Base-by-base conservation (phyloP, 1,140 invertebrate species). In the Drosophila seguyi region DNA sequence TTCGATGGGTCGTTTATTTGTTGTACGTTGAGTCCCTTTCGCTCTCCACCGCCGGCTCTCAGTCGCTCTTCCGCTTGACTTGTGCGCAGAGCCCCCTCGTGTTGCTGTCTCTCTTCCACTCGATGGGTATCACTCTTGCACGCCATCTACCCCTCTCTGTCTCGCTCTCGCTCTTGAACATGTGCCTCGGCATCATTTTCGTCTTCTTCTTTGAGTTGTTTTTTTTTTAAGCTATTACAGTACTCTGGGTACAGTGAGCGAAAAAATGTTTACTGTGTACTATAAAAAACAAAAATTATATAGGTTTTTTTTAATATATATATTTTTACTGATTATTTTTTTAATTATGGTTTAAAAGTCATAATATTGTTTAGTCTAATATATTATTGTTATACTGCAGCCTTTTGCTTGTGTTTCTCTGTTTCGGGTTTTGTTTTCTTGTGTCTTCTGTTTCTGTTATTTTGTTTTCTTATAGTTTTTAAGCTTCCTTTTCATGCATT, bases 301-400 rank as follows among this genome's bases (percentile, higher is more conserved):
- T 16, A n/a, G 16, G 1, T 18, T 10, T 13, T 42, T 16, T 34
- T 0, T 20, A 1, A 20, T n/a, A 6, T 31, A 22, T 29, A 18
- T 14, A 22, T 16, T 14, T 11, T 34, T 63, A 39, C 39, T 7
- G 16, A 14, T 6, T 7, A 52, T 63, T 55, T 34, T 47, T 65
- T 50, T 8, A 57, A 29, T 71, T 20, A 22, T 25, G 48, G 66
- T 47, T 69, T 79, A 63, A 11, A 52, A 67, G 79, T 73, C 14
- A 13, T 7, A 11, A 11, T 16, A 42, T 27, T 42, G 27, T n/a
- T 4, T 6, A 42, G 18, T 42, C 27, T 42, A 60, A 8, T 78
- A 81, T 85, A 85, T 83, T 77, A 73, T 79, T 79, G 71, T 86
- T 85, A 81, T 85, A 84, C 73, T 59, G 62, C 62, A 53, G 63